Base-by-base conservation (phyloP, 2,797 vertebrate species). In the Sciaenops ocellatus region DNA sequence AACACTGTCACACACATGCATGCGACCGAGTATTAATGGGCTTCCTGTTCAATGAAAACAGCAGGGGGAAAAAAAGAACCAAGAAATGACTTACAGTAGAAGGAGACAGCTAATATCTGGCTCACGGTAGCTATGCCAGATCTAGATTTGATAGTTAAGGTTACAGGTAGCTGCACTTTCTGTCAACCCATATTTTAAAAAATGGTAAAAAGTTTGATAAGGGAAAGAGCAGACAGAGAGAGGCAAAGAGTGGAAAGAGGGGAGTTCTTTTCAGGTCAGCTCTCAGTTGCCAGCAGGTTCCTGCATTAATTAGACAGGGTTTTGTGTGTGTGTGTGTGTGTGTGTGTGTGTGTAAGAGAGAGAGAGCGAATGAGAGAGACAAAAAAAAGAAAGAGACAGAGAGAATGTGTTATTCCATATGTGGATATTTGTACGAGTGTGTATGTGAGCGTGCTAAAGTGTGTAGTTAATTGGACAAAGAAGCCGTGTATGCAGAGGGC, bases 281-380 rank as follows among this genome's bases (percentile, higher is more conserved):
- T 76, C 80, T 84, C 34, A 0, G 64, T 77, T 91, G 82, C 88
- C 77, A 80, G 85, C 76, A 89, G 82, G 81, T 83, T 84, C 76
- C 74, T 91, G 90, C 76, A 83, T 90, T 92, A 92, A 92, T 92
- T 92, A 92, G 85, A 88, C 78, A 82, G 75, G 64, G 51, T 47
- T 74, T n/a, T 76, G 61, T 70, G 11, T 47, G 46, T 75, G 47
- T 77, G 62, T 73, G 64, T 59, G 62, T 50, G 52, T 46, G 57
- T 38, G 68, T 34, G 34, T 34, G 34, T 8, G 34, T 8, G 30
- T 28, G 28, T 28, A 30, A 60, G 41, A 57, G 44, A 48, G n/a
- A 55, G 64, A 41, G 34, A 59, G 22, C 57, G 41, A 72, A 20
- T 71, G 13, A 24, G 12, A 47, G 7, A 74, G 17, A 5, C n/a